Evolutionary conservation across 2,888 invertebrate genomes (phyloP).

Genomic region (Drosophila pegasa): DNA sequence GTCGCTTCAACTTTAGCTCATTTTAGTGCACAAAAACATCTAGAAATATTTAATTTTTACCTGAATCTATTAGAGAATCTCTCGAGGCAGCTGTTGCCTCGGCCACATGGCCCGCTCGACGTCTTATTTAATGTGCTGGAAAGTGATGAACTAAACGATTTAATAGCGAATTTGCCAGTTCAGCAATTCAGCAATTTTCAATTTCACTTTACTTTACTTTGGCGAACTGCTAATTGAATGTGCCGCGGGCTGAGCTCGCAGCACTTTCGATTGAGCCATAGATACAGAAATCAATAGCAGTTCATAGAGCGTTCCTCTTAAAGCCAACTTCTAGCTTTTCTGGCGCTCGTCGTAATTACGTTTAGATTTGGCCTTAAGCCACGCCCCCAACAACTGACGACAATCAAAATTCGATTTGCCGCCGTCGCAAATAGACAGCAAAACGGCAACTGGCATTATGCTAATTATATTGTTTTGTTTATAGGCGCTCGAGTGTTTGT

Average conservation of each 20-base stretch:
- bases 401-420: conserved; percentile 55
- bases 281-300: conserved; percentile 25
- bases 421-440: conserved; percentile 41
- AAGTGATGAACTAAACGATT: conserved; percentile 46
- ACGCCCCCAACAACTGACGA: conserved; percentile 10
- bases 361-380: conserved; percentile 19
- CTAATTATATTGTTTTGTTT: conserved; percentile 63
- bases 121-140: conserved; percentile 46
- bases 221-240: conserved; percentile 49
- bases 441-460: conserved; percentile 46
- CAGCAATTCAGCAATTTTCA: conserved; percentile 32
- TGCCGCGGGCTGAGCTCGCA: conserved; percentile 17
- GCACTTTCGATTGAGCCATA: conserved; percentile 1
- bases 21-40: neutral
- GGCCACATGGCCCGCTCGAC: conserved; percentile 47
- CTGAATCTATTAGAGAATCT: conserved; percentile 18
- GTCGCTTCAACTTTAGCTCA: neutral
- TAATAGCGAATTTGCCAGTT: conserved; percentile 40
- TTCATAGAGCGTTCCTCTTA: neutral
- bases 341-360: conserved; percentile 17
- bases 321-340: neutral
- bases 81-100: conserved; percentile 28
- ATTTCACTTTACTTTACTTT: conserved; percentile 22
- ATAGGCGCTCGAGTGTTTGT: conserved; percentile 26
- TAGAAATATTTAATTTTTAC: conserved; percentile 14